A percentile compares a stretch with the other conserved stretches of the same genome.
Evolutionary conservation across 2,797 vertebrate genomes (phyloP).

Genomic region (Pterois miles): DNA sequence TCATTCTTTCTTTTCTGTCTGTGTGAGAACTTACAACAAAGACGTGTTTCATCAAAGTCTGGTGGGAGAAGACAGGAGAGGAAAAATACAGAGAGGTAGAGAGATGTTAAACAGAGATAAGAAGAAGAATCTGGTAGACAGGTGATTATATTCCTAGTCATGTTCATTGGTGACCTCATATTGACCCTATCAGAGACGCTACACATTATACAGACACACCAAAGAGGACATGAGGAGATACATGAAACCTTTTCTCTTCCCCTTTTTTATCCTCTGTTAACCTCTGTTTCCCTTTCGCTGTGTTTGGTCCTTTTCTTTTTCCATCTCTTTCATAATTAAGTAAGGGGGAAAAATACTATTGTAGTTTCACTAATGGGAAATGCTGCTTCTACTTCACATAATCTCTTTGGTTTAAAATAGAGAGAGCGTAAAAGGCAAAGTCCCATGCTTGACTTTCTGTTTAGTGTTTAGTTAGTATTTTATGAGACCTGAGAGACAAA

Average conservation of each 20-base stretch:
- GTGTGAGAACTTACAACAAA: conserved; percentile 27
- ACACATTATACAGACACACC: conserved; percentile 7
- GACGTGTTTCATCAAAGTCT: conserved; percentile 23
- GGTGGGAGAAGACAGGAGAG: conserved; percentile 8
- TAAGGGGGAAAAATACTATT: neutral
- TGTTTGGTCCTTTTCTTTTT: neutral
- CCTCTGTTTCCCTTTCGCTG: neutral
- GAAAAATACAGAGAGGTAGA: conserved; percentile 5
- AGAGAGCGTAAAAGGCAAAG: neutral
- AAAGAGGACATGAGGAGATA: neutral
- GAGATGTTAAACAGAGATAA: conserved; percentile 18
- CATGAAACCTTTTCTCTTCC: neutral
- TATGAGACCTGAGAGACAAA: neutral
- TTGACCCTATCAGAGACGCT: conserved; percentile 24
- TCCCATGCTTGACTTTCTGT: neutral
- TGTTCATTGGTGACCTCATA: conserved; percentile 18
- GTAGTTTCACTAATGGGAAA: neutral
- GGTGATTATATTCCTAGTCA: conserved; percentile 13
- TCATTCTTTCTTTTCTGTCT: conserved; percentile 16
- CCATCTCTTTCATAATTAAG: neutral
- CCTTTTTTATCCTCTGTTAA: neutral
- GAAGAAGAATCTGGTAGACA: conserved; percentile 8
- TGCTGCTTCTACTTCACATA: neutral
- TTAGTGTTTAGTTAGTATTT: conserved; percentile 20
- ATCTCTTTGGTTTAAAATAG: neutral